These are phyloP conservation scores for Struthidea cinerea DNA, from an alignment of 2,113 vertebrate genomes.

Conservation along the genomic window DNA sequence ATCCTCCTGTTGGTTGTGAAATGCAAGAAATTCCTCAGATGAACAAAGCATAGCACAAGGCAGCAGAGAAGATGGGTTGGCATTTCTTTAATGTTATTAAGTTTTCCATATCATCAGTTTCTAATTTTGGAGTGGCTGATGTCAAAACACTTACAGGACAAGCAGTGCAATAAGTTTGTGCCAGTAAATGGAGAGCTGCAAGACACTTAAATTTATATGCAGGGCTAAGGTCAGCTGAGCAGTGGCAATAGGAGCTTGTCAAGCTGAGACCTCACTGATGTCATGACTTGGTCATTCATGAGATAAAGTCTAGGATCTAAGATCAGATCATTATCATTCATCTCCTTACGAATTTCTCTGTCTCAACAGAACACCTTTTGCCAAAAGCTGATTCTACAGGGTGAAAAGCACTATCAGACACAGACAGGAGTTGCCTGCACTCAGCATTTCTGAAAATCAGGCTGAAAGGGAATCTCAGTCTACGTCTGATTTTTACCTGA, in stretches of 20 bases:
- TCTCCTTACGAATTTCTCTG: background rate
- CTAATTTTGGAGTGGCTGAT: constrained; percentile 45
- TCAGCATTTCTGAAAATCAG: constrained; percentile 8
- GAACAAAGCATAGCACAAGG: background rate
- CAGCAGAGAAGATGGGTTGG: background rate
- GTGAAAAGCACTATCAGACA: background rate
- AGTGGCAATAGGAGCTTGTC: background rate
- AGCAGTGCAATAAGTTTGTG: background rate
- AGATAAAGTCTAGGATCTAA: background rate
- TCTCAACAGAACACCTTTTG: background rate
- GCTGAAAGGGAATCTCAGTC: constrained; percentile 1
- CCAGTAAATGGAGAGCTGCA: background rate
- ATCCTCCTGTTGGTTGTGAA: background rate
- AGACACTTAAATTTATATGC: background rate
- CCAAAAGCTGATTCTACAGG: background rate
- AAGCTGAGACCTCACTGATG: background rate
- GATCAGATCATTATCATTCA: background rate
- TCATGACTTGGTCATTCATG: background rate
- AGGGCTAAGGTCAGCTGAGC: background rate
- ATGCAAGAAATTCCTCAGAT: background rate
- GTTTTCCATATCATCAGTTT: constrained; percentile 21
- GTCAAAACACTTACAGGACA: constrained; percentile 21
- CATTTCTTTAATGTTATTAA: constrained; percentile 20
- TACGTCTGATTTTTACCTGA: constrained; percentile 25
- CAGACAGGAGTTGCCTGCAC: background rate